These are phyloP conservation scores for Microplitis demolitor DNA, from an alignment of 1,140 invertebrate species.

Conservation along the genomic window DNA sequence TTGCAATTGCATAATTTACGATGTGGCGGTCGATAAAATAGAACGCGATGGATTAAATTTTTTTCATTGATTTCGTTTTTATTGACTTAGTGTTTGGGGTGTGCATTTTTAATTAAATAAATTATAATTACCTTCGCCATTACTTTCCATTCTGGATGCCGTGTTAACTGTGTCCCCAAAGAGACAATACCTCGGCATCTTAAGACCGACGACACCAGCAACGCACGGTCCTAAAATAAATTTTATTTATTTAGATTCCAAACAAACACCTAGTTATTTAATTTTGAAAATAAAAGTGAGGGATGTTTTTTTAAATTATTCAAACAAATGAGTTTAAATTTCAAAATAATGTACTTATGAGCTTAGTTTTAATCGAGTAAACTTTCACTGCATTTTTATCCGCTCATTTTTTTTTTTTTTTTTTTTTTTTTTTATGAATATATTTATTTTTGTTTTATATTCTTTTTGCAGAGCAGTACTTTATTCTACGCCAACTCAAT, in stretches of 20 bases:
- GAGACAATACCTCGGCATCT: slow-evolving; percentile 92
- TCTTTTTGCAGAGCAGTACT: neutral
- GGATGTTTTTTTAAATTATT: no score
- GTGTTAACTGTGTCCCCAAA: slow-evolving; percentile 96
- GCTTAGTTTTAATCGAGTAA: neutral
- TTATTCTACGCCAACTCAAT: slow-evolving; percentile 16
- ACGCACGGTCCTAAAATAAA: slow-evolving; percentile 77
- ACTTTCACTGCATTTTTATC: neutral
- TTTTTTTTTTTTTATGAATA: neutral
- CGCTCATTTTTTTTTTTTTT: neutral
- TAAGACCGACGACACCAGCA: slow-evolving; percentile 92
- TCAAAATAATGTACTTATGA: neutral
- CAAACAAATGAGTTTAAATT: neutral
- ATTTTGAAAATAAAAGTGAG: no score
- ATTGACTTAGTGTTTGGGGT: neutral
- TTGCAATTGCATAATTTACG: no score
- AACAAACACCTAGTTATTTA: no score
- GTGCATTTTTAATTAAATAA: neutral
- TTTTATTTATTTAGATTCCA: neutral
- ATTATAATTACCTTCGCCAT: slow-evolving; percentile 71
- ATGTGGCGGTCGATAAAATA: no score
- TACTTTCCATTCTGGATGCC: slow-evolving; percentile 93
- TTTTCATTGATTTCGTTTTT: no score
- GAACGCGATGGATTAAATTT: no score
- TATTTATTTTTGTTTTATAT: neutral